These are phyloP conservation scores for Asarcornis scutulata DNA, from an alignment of 2,113 vertebrate species.

Conservation along the genomic window DNA sequence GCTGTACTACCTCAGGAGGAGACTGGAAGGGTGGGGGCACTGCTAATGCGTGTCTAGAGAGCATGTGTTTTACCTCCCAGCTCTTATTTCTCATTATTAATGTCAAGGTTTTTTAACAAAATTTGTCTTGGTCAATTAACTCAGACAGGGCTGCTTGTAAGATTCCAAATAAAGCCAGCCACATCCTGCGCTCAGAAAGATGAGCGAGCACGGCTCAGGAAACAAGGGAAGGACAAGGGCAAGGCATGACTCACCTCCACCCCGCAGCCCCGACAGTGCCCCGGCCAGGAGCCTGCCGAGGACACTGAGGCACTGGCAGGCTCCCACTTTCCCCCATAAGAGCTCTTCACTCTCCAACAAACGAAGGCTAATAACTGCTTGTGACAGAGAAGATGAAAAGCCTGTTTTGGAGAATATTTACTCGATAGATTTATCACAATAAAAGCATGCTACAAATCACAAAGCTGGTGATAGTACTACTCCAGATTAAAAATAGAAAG, in stretches of 20 bases:
- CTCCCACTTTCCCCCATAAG: not conserved
- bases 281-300: not conserved
- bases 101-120: constrained; percentile 69
- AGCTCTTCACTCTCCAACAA: not conserved
- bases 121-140: constrained; percentile 76
- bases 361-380: not conserved
- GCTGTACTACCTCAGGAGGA: constrained; percentile 44
- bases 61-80: constrained; percentile 58
- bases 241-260: constrained; percentile 8
- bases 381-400: not conserved
- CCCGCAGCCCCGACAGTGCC: not conserved
- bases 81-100: constrained; percentile 70
- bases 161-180: constrained; percentile 66
- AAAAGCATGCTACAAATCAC: not conserved
- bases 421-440: not conserved
- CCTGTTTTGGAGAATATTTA: not conserved
- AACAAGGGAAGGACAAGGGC: constrained; percentile 38
- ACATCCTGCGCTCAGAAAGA: constrained; percentile 47
- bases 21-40: not conserved
- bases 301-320: not conserved
- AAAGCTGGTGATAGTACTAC: not conserved
- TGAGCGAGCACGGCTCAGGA: not conserved
- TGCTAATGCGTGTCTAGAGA: constrained; percentile 36
- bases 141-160: constrained; percentile 57
- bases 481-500: not conserved